Conservation (phyloP, 2,888 invertebrate species). For the Adela reaumurella region DNA sequence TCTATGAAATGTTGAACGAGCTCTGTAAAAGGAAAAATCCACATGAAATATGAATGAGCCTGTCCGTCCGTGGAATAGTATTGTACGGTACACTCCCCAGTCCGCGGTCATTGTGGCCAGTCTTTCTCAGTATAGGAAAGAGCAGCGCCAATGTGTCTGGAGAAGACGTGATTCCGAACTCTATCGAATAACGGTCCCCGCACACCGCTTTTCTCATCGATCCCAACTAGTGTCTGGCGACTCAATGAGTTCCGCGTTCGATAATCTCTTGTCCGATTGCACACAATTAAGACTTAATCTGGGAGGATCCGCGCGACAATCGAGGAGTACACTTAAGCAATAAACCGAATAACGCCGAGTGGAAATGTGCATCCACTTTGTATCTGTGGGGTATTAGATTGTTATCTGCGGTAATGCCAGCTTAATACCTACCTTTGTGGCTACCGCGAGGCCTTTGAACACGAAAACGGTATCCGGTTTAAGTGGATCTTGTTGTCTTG, state of each 20-base stretch:
- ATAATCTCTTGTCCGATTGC: conserved; percentile 20
- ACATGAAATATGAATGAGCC: not conserved
- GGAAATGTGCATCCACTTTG: conserved; percentile 27
- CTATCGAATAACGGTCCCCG: not conserved
- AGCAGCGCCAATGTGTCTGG: not conserved
- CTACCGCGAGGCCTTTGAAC: not conserved
- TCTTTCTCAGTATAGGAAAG: not conserved
- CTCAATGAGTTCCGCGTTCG: conserved; percentile 6
- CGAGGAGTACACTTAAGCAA: not conserved
- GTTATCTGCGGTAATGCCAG: conserved; percentile 35
- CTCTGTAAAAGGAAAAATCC: not conserved
- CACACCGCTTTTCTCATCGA: not conserved
- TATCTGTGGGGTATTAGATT: conserved; percentile 27
- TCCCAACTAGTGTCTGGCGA: no score
- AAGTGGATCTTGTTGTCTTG: not conserved
- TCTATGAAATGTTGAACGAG: no score
- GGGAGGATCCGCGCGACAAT: not conserved
- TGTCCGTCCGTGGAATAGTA: not conserved
- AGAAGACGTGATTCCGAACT: not conserved
- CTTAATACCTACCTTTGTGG: conserved; percentile 14
- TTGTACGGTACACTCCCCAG: not conserved
- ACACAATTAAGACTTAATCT: conserved; percentile 4
- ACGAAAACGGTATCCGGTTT: not conserved
- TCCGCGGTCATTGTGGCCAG: not conserved
- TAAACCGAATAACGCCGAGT: not conserved